Evolutionary conservation across 2,113 vertebrate genomes (phyloP).

Genomic region (Zapornia atra): DNA sequence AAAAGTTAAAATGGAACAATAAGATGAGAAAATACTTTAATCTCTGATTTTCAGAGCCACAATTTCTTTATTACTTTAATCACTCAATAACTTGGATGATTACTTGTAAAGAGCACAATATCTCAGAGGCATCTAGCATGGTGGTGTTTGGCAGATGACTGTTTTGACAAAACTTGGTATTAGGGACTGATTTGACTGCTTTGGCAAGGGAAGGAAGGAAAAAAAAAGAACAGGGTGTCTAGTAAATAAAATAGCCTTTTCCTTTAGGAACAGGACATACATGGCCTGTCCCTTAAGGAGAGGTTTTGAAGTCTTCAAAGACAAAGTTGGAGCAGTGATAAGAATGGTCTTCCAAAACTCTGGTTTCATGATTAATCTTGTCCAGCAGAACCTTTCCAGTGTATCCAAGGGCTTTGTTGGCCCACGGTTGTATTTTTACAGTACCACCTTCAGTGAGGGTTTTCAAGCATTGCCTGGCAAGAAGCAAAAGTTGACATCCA

Average conservation of each 20-base stretch:
- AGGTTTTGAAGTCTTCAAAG: neutral
- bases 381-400: neutral
- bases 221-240: neutral
- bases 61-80: neutral
- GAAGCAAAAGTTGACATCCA: neutral
- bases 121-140: neutral
- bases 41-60: neutral
- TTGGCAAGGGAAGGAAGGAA: neutral
- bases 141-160: neutral
- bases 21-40: neutral
- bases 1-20: neutral
- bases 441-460: neutral
- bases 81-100: neutral
- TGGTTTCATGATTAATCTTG: neutral
- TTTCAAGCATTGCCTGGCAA: neutral
- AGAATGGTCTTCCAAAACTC: neutral
- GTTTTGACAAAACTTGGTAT: neutral
- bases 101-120: neutral
- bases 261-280: neutral
- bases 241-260: neutral
- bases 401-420: neutral
- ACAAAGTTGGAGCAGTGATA: neutral
- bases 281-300: neutral
- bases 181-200: neutral
- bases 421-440: accelerated